phyloP scores from a whole-genome alignment of 1,140 invertebrate genomes.

The Portunus trituberculatus region DNA sequence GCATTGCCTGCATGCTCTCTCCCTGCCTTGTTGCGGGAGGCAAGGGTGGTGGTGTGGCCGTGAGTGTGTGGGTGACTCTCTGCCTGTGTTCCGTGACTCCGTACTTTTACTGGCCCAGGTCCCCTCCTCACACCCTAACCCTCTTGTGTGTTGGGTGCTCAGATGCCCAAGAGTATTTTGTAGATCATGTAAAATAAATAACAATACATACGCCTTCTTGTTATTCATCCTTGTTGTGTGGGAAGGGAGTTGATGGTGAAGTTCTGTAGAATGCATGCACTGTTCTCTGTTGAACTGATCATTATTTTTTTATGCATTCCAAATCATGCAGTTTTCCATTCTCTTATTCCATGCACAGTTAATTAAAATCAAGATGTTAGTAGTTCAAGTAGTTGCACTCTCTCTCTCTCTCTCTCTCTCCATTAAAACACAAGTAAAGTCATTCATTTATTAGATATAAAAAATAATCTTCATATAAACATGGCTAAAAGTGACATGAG shows the following conservation, averaged over 20 bases:
- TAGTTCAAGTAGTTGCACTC: too few species aligned
- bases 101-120: not conserved
- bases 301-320: too few species aligned
- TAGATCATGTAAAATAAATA: slow-evolving; percentile 24
- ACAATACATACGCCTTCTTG: not conserved
- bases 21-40: too few species aligned
- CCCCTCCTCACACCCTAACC: not conserved
- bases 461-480: slow-evolving; percentile 13
- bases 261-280: too few species aligned
- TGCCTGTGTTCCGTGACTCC: not conserved
- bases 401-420: too few species aligned
- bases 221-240: not conserved
- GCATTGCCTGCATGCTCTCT: too few species aligned
- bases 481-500: not conserved
- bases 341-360: too few species aligned
- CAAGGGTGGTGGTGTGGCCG: not conserved
- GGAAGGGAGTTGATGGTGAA: too few species aligned
- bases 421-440: too few species aligned
- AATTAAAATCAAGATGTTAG: too few species aligned
- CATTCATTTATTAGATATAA: not conserved
- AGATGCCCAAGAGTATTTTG: not conserved
- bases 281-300: too few species aligned
- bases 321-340: too few species aligned
- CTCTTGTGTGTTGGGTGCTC: not conserved
- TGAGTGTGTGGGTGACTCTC: not conserved